A percentile compares a stretch with the other conserved stretches of the same genome.
Evolutionary conservation across 1,140 invertebrate genomes (phyloP).

Genomic region (Idris sp.): DNA sequence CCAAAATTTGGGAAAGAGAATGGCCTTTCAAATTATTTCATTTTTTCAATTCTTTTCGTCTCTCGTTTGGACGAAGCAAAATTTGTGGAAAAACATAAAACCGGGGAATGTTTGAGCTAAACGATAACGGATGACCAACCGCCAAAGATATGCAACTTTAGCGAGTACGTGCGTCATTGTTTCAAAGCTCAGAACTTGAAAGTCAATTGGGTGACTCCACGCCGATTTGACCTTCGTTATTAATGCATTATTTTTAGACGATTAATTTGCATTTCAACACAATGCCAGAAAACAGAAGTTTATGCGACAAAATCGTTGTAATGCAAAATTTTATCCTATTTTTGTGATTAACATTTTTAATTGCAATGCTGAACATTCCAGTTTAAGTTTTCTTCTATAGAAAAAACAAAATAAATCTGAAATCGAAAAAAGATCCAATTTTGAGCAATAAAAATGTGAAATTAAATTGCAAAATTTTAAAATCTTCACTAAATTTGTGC

Average conservation of each 20-base stretch:
- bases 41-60: background rate
- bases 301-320: conserved; percentile 14
- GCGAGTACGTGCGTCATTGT: conserved; percentile 54
- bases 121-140: conserved; percentile 46
- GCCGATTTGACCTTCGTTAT: conserved; percentile 55
- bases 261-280: conserved; percentile 57
- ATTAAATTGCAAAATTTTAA: no score
- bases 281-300: conserved; percentile 14
- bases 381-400: no score
- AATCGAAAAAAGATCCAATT: no score
- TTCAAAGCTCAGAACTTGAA: conserved; percentile 57
- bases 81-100: conserved; percentile 17
- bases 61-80: conserved; percentile 19
- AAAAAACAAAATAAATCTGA: no score
- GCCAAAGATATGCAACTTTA: conserved; percentile 51
- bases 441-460: no score
- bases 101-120: conserved; percentile 25
- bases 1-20: no score
- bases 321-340: no score
- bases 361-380: no score
- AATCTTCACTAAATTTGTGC: no score
- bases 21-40: no score
- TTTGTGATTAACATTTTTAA: no score
- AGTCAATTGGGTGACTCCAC: conserved; percentile 55
- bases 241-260: conserved; percentile 59